Percentiles rank a stretch among this genome's conserved stretches.
Conservation (phyloP, 2,113 vertebrate genomes). For the Caranx melampygus region DNA sequence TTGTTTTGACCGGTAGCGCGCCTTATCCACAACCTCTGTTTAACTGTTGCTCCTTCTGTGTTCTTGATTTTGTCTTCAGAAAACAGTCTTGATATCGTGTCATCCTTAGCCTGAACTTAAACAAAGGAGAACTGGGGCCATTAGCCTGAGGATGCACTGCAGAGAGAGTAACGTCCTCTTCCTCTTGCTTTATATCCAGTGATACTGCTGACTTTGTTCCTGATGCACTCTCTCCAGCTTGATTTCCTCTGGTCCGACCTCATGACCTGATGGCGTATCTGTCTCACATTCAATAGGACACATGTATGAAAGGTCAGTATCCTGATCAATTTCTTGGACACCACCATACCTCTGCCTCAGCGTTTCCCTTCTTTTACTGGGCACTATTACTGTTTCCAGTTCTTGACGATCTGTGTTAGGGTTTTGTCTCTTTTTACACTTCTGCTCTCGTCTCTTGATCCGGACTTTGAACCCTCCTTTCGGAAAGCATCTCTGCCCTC, state of each 20-base stretch:
- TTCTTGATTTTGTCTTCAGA: neutral
- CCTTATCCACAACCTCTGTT: conserved; percentile 42
- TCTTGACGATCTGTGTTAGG: neutral
- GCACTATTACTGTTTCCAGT: neutral
- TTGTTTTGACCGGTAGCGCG: neutral
- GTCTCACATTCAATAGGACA: conserved; percentile 49
- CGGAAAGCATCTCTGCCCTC: neutral
- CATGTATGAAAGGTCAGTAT: conserved; percentile 30
- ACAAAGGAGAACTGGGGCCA: accelerated
- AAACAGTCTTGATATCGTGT: neutral
- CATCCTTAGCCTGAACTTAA: accelerated
- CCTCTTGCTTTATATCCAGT: conserved; percentile 16
- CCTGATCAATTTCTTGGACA: accelerated
- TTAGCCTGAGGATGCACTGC: neutral
- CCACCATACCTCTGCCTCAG: neutral
- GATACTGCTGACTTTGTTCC: neutral
- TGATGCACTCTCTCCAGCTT: neutral
- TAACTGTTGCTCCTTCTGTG: neutral
- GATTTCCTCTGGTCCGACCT: neutral
- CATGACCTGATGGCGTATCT: neutral
- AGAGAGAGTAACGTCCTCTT: conserved; percentile 2
- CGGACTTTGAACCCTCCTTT: conserved; percentile 13
- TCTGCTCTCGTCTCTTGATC: neutral
- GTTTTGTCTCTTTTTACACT: neutral
- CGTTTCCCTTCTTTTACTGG: conserved; percentile 1